Conservation (phyloP, 2,888 invertebrate genomes). For the Campoletis raptor region DNA sequence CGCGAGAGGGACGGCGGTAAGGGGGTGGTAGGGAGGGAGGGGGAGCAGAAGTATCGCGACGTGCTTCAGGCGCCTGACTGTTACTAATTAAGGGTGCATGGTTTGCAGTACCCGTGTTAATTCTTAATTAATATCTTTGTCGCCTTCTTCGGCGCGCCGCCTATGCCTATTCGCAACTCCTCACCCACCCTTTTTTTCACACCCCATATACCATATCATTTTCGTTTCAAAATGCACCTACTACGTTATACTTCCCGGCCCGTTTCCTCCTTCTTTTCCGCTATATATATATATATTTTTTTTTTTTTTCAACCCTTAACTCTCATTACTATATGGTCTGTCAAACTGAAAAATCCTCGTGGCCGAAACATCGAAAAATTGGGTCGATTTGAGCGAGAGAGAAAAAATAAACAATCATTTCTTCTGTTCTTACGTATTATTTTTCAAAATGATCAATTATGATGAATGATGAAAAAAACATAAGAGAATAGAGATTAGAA, state of each 20-base stretch:
- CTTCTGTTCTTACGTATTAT: no score
- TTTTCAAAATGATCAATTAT: no score
- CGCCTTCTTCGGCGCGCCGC: conserved; percentile 74
- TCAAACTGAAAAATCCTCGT: conserved; percentile 72
- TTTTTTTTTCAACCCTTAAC: conserved; percentile 45
- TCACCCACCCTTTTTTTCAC: conserved; percentile 52
- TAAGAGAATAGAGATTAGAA: no score
- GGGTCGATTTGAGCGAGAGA: neutral
- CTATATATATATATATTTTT: no score
- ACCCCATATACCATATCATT: conserved; percentile 57
- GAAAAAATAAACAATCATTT: no score
- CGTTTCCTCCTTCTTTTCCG: conserved; percentile 40
- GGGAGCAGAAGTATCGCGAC: conserved; percentile 72
- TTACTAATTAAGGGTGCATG: conserved; percentile 81
- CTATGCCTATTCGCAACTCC: conserved; percentile 65
- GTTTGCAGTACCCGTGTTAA: conserved; percentile 81
- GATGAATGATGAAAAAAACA: no score
- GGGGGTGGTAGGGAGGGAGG: conserved; percentile 51
- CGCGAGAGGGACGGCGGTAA: conserved; percentile 49
- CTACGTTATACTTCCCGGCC: conserved; percentile 64
- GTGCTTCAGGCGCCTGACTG: conserved; percentile 79
- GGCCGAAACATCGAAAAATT: conserved; percentile 41
- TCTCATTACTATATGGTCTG: conserved; percentile 30
- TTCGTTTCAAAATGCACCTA: conserved; percentile 58
- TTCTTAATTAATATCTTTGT: conserved; percentile 84